Conservation (phyloP, 2,113 vertebrate genomes). For the Seriola quinqueradiata region DNA sequence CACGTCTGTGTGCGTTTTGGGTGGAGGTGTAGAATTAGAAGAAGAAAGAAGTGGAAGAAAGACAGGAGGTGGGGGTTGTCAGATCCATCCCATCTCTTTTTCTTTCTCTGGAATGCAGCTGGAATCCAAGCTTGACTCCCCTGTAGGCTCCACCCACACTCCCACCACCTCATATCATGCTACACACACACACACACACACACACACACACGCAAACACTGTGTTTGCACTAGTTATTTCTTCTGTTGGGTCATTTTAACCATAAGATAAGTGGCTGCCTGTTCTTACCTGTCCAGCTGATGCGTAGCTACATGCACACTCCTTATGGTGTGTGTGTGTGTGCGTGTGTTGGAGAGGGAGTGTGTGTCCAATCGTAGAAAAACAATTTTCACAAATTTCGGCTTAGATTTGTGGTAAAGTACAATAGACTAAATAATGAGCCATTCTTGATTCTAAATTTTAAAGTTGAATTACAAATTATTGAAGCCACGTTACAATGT, state of each 20-base stretch:
- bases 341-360: background rate
- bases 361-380: background rate
- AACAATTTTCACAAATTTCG: background rate
- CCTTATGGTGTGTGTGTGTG: background rate
- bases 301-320: background rate
- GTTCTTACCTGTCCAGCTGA: conserved; percentile 47
- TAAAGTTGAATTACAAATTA: no score
- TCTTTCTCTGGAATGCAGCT: conserved; percentile 74
- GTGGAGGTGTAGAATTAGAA: conserved; percentile 30
- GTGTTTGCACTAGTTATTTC: conserved; percentile 1
- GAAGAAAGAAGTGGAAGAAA: conserved; percentile 28
- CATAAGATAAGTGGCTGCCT: conserved; percentile 39
- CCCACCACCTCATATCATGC: conserved; percentile 61
- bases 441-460: background rate
- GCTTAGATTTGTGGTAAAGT: background rate
- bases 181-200: conserved; percentile 36
- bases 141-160: conserved; percentile 64
- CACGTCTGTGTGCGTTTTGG: conserved; percentile 28
- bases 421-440: background rate
- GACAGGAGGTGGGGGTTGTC: conserved; percentile 59
- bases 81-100: conserved; percentile 70
- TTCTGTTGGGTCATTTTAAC: conserved; percentile 54
- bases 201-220: conserved; percentile 27
- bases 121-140: conserved; percentile 74
- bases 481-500: no score